These are phyloP conservation scores for Crocuta crocuta DNA, from an alignment of 2,113 vertebrate species.

Conservation along the genomic window DNA sequence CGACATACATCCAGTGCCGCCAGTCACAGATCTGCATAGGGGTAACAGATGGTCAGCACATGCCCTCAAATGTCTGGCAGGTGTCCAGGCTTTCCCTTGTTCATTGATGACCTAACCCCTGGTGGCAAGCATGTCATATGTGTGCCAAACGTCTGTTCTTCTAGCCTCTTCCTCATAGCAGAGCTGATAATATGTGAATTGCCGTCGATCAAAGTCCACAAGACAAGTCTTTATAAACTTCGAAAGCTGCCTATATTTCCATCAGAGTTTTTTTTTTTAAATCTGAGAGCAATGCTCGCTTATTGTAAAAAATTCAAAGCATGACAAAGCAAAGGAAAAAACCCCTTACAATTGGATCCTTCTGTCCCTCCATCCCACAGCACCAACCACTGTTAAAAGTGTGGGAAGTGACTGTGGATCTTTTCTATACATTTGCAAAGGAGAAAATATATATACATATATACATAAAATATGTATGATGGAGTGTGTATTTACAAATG, in stretches of 20 bases:
- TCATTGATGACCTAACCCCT: not conserved
- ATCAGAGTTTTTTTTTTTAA: not conserved
- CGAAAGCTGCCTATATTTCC: not conserved
- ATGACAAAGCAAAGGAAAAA: not conserved
- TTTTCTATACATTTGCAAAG: not conserved
- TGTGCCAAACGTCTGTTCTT: not conserved
- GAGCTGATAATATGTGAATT: not conserved
- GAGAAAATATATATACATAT: not conserved
- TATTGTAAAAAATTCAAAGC: not conserved
- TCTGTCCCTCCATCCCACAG: no score
- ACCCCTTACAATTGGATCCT: not conserved
- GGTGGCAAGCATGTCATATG: not conserved
- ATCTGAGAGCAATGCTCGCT: not conserved
- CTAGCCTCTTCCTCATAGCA: not conserved
- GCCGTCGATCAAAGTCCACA: not conserved
- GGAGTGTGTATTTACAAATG: not conserved
- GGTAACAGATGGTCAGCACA: not conserved
- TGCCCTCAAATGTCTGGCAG: not conserved
- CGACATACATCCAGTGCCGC: fast-evolving
- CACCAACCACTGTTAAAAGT: not conserved
- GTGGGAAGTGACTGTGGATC: not conserved
- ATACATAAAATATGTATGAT: no score
- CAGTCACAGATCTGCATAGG: fast-evolving
- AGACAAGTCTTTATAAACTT: not conserved
- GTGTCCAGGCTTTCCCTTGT: not conserved